Evolutionary conservation across 2,888 invertebrate species (phyloP).

Genomic region (Philereme transversata): DNA sequence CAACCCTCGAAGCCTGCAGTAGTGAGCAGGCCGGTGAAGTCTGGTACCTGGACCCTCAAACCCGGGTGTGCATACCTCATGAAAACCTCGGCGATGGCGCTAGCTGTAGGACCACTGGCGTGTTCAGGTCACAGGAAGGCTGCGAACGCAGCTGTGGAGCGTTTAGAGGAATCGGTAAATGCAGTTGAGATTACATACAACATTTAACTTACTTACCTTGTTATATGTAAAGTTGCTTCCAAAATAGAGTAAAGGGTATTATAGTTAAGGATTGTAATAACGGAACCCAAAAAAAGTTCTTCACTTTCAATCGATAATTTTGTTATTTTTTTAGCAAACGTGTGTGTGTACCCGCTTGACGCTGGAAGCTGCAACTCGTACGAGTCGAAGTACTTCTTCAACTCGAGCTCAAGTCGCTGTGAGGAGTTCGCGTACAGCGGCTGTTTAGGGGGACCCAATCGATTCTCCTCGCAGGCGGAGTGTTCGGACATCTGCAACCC

Average conservation of each 20-base stretch:
- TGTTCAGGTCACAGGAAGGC: conserved; percentile 86
- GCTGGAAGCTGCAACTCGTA: conserved; percentile 25
- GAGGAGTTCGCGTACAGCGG: conserved; percentile 89
- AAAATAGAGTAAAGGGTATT: too few species aligned
- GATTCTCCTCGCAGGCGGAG: conserved; percentile 83
- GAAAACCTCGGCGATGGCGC: conserved; percentile 72
- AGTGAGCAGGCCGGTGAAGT: conserved; percentile 47
- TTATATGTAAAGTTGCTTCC: too few species aligned
- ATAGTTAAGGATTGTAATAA: too few species aligned
- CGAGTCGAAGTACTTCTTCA: conserved; percentile 17
- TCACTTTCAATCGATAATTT: too few species aligned
- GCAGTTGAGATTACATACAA: too few species aligned
- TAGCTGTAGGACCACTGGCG: conserved; percentile 84
- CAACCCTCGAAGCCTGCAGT: conserved; percentile 51
- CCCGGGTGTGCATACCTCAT: conserved; percentile 68
- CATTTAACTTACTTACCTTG: too few species aligned
- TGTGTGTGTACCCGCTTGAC: conserved; percentile 16
- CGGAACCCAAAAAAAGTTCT: too few species aligned
- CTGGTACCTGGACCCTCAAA: conserved; percentile 63
- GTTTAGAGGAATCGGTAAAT: conserved; percentile 87
- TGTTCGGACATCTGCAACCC: conserved; percentile 18
- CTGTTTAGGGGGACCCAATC: conserved; percentile 91
- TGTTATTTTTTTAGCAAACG: conserved; percentile 3
- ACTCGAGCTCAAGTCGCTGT: conserved; percentile 76
- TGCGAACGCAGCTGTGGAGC: conserved; percentile 90